A percentile compares a stretch with the other conserved stretches of the same genome.
These are phyloP conservation scores for Tholera decimalis DNA, from an alignment of 2,888 invertebrate species.

Conservation along the genomic window DNA sequence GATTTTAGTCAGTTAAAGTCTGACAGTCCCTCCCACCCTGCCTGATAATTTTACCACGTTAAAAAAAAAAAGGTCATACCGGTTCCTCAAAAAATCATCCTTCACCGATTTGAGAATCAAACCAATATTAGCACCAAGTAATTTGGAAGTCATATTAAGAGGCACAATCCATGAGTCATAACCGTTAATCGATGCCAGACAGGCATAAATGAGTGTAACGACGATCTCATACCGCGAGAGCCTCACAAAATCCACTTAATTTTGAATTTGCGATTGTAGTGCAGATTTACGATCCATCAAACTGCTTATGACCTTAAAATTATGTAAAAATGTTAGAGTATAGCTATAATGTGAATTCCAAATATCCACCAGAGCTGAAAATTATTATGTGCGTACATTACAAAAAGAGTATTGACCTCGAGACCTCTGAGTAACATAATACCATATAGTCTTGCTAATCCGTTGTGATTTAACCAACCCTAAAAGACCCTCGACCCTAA, in stretches of 20 bases:
- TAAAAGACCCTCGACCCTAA: slow-evolving; percentile 58
- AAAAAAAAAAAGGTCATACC: too few relatives aligned
- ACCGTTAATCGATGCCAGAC: slow-evolving; percentile 36
- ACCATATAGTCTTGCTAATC: slow-evolving; percentile 63
- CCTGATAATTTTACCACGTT: too few relatives aligned
- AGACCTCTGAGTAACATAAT: slow-evolving; percentile 54
- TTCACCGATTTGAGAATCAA: too few relatives aligned
- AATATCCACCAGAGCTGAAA: slow-evolving; percentile 63
- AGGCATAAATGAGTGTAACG: slow-evolving; percentile 23
- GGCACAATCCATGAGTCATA: slow-evolving; percentile 13
- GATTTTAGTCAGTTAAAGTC: too few relatives aligned
- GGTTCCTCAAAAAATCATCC: too few relatives aligned
- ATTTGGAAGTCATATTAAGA: not conserved
- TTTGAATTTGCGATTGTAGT: slow-evolving; percentile 42
- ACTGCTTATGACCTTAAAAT: slow-evolving; percentile 32
- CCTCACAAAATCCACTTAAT: slow-evolving; percentile 34
- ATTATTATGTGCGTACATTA: slow-evolving; percentile 57
- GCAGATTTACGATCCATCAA: slow-evolving; percentile 48
- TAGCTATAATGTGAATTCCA: slow-evolving; percentile 44
- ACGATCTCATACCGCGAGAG: slow-evolving; percentile 41
- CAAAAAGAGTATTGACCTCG: slow-evolving; percentile 60
- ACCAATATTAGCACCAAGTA: not conserved
- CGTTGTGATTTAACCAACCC: slow-evolving; percentile 69
- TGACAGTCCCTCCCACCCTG: too few relatives aligned
- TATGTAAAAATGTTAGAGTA: slow-evolving; percentile 18